Evolutionary conservation across 1,140 invertebrate genomes (phyloP), one percentile per base, ranked within the genome.

Genomic region (Cheumatopsyche charites): DNA sequence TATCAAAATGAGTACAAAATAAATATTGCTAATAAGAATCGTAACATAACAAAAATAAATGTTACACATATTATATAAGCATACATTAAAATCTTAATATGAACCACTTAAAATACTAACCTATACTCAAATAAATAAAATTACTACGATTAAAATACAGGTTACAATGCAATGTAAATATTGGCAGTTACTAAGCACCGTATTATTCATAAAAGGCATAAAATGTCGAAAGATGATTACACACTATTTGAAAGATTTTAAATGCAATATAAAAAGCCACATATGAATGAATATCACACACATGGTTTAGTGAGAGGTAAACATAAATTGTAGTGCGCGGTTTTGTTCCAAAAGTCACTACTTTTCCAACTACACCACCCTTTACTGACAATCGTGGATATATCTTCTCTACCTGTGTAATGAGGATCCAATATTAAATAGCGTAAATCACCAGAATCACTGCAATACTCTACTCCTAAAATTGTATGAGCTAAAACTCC

Each of bases 371-470:
- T 92, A 82, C 95, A 97, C 94, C 95, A 97, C 2, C 95, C 95
- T 86, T 96, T 93, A 49, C 81, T 88, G 43, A 91, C 81, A 55
- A 95, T 89, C 0, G 85, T 86, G 25, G 82, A 80, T 58, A 95
- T 79, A 74, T 94, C 87, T 79, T 95, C 93, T 4, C 82, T 77
- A 0, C 96, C 97, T 0, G 93, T 97, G 79, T 98, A 99, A 86
- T 99, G 98, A 0, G 98, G 98, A 88, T 99, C 98, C 6, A 99
- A 83, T 75, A 99, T 95, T 0, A 99, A 82, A 85, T 96, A 99
- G 77, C 92, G 91, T 0, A 92, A 86, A 71, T 95, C 90, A 29
- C 88, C 89, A 13, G 89, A 91, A 29, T 87, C 81, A 67, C 91
- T 86, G 79, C 96, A 92, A 78, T 92, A 96, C 79, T 94, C 91